Conservation (phyloP, 2,113 vertebrate genomes). For the Gnathonemus longibarbis region DNA sequence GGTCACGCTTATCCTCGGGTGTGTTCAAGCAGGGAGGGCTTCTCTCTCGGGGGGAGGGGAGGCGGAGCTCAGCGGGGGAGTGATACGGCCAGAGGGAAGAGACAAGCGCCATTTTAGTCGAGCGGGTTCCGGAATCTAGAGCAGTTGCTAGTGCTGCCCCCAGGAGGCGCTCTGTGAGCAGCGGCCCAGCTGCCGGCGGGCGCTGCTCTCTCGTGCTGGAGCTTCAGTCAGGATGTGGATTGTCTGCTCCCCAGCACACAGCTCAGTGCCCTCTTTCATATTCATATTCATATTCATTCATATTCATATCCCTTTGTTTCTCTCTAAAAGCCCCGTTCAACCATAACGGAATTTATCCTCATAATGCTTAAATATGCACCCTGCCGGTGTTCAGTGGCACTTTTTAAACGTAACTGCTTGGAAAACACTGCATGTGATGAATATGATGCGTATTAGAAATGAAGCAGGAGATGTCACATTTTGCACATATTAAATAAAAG, state of each 20-base stretch:
- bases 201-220: not conserved
- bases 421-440: not conserved
- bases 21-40: not conserved
- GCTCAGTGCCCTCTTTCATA: not conserved
- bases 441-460: not conserved
- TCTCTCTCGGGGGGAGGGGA: not conserved
- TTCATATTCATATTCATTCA: slow-evolving; percentile 7
- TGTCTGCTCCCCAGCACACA: not conserved
- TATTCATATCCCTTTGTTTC: slow-evolving; percentile 7
- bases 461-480: not conserved
- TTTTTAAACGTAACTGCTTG: not conserved
- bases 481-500: not conserved
- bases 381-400: not conserved
- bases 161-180: not conserved
- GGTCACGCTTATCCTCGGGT: not conserved
- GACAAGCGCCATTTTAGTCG: not conserved
- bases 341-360: not conserved
- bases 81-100: not conserved
- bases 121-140: not conserved
- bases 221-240: not conserved
- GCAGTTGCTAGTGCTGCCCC: not conserved
- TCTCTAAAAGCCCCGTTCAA: not conserved
- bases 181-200: not conserved
- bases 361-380: not conserved
- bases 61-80: not conserved